phyloP scores from a whole-genome alignment of 2,113 vertebrate genomes.

The Poeciliopsis occidentalis region DNA sequence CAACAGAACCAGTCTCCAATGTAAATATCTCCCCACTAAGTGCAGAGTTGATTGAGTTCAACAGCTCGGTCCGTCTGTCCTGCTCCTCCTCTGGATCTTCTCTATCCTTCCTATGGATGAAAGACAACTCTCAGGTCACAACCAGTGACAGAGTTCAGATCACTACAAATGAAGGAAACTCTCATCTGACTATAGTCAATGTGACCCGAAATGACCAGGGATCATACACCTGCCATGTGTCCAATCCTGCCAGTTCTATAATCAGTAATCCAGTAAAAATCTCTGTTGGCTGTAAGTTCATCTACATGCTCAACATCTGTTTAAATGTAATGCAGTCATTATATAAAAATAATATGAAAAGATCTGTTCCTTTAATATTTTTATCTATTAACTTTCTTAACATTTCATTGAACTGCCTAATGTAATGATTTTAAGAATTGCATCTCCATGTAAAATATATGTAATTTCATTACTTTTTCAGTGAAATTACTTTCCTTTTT shows the following conservation, averaged over 20 bases:
- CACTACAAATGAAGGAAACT: conserved; percentile 31
- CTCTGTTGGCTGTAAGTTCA: conserved; percentile 62
- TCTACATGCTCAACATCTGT: too few relatives aligned
- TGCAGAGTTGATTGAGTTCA: conserved; percentile 59
- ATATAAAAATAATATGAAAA: too few relatives aligned
- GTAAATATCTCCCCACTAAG: too few relatives aligned
- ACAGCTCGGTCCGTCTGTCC: conserved; percentile 54
- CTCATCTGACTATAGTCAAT: conserved; percentile 48
- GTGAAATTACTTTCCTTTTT: too few relatives aligned
- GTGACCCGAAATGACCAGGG: conserved; percentile 58
- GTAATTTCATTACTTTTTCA: not conserved
- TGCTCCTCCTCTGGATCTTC: conserved; percentile 64
- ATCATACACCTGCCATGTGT: conserved; percentile 41
- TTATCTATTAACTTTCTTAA: too few relatives aligned
- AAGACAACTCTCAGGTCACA: conserved; percentile 61
- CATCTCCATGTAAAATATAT: too few relatives aligned
- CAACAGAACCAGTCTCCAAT: too few relatives aligned
- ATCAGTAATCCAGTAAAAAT: conserved; percentile 37
- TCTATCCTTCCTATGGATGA: conserved; percentile 62
- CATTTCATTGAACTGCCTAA: too few relatives aligned
- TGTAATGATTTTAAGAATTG: too few relatives aligned
- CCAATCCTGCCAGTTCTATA: conserved; percentile 2
- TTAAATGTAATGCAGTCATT: fast-evolving
- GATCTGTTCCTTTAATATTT: not conserved
- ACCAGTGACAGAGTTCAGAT: conserved; percentile 56